Evolutionary conservation across 2,113 vertebrate species (phyloP), one percentile per base, ranked within the genome.

Genomic region (Orientallactaga bullata): DNA sequence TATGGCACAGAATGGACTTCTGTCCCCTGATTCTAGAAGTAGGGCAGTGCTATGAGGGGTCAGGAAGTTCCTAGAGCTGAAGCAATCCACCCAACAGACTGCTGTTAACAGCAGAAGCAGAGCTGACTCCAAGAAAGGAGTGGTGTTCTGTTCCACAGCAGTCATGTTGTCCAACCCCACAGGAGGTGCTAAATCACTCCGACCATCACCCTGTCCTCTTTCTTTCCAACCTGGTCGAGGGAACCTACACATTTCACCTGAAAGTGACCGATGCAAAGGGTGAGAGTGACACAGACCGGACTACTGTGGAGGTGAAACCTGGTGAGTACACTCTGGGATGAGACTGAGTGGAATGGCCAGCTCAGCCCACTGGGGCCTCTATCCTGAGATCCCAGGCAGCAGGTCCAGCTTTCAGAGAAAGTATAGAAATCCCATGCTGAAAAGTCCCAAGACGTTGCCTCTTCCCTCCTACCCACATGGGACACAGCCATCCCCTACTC

Each of bases 141-240:
- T 24, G 7, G 42, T 23, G 35, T 66, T 86, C 92, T 84, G 18
- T 94, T 95, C 94, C 84, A 72, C 66, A 55, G 11, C 24, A 0
- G 1, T 37, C 82, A 0, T 96, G 88, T 93, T 10, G 20, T 90
- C 96, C 91, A 94, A 69, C 87, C 69, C 96, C 85, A 35, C 95
- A 99, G 99, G 99, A 99, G 93, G 99, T 99, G 71, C 97, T 99
- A 96, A 99, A 99, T 97, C 98, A 98, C 97, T 99, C 99, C 37
- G 99, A 99, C 97, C 99, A 99, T 96, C 99, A 99, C 95, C 98
- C 99, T 0, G 97, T 99, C 95, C 99, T 99, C 72, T 99, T 99
- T 81, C 98, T 99, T 39, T 98, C 99, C 82, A 99, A 99, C 97
- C 98, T 99, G 97, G 99, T 99, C 2, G 98, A 99, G 97, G 99